phyloP scores from a whole-genome alignment of 2,797 vertebrate genomes.

The Momotus momota region DNA sequence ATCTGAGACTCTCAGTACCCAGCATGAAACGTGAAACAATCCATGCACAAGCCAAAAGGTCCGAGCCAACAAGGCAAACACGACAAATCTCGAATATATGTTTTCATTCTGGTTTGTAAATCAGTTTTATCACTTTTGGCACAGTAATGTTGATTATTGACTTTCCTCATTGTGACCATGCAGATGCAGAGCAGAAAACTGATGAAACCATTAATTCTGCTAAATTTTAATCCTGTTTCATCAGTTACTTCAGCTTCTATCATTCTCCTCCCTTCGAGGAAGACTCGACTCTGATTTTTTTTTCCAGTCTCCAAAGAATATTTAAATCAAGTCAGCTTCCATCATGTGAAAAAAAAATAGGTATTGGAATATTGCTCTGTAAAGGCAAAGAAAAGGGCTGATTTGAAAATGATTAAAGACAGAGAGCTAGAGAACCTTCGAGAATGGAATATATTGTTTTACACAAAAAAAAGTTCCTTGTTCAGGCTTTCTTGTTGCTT shows the following conservation, averaged over 20 bases:
- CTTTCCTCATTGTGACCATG: neutral
- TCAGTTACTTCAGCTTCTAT: neutral
- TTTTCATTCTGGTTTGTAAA: neutral
- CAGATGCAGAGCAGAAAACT: neutral
- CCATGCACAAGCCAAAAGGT: neutral
- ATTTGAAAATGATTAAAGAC: neutral
- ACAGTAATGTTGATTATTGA: neutral
- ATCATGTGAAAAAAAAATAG: neutral
- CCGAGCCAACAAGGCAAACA: neutral
- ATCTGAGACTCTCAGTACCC: neutral
- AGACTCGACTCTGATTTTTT: neutral
- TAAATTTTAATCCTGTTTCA: neutral
- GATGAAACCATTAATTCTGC: neutral
- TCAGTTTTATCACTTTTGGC: neutral
- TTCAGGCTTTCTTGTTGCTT: neutral
- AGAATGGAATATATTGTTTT: neutral
- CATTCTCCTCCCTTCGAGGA: neutral
- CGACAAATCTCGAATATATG: neutral
- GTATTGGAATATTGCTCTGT: neutral
- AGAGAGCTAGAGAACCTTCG: neutral
- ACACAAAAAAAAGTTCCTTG: neutral
- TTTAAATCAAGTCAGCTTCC: neutral
- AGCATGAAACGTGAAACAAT: neutral
- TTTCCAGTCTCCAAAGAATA: neutral
- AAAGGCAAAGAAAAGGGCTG: neutral